phyloP scores from a whole-genome alignment of 1,140 invertebrate genomes.

The Drosophila sulfurigaster region DNA sequence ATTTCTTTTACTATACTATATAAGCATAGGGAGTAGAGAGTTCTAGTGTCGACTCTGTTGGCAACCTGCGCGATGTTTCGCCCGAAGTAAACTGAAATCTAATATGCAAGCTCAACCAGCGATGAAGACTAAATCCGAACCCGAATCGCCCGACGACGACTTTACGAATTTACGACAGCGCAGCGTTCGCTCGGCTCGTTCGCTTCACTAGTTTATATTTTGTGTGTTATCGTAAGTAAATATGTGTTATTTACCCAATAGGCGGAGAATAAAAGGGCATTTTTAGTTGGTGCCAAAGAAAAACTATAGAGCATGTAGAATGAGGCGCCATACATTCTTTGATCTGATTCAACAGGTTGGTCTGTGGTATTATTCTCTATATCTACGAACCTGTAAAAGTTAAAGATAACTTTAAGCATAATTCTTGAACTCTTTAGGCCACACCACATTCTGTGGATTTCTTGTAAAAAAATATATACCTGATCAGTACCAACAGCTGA shows the following conservation, averaged over 20 bases:
- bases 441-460: too few relatives aligned
- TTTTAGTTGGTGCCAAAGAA: too few relatives aligned
- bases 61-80: slow-evolving; percentile 69
- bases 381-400: too few relatives aligned
- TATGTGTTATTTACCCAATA: slow-evolving; percentile 10
- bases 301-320: too few relatives aligned
- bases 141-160: slow-evolving; percentile 15
- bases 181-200: slow-evolving; percentile 14
- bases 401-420: too few relatives aligned
- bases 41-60: background rate
- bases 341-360: too few relatives aligned
- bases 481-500: too few relatives aligned
- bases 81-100: slow-evolving; percentile 74
- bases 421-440: too few relatives aligned
- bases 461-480: too few relatives aligned
- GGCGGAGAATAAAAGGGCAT: background rate
- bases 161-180: slow-evolving; percentile 1
- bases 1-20: slow-evolving; percentile 14
- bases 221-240: slow-evolving; percentile 21
- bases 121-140: slow-evolving; percentile 55
- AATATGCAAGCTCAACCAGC: slow-evolving; percentile 57
- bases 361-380: too few relatives aligned
- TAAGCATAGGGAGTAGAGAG: background rate
- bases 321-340: too few relatives aligned
- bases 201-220: slow-evolving; percentile 12